Conservation (phyloP, 2,888 invertebrate species). For the Caenorhabditis sp. region DNA sequence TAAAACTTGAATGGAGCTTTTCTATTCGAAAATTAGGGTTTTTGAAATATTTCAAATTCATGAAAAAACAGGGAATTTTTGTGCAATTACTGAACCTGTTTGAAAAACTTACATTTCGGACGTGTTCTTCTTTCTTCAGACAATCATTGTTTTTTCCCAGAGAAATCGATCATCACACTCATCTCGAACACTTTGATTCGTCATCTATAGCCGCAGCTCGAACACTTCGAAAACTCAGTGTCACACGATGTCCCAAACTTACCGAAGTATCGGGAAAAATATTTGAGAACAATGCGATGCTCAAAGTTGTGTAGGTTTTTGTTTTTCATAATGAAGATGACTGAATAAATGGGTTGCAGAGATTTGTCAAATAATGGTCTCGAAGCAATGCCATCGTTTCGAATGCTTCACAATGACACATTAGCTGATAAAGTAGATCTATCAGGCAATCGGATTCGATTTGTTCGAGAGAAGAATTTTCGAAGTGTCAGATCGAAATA, state of each 20-base stretch:
- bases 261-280: conserved; percentile 51
- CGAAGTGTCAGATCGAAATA: conserved; percentile 43
- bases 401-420: conserved; percentile 34
- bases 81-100: too few relatives aligned
- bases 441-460: conserved; percentile 51
- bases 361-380: conserved; percentile 39
- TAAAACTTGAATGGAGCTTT: too few relatives aligned
- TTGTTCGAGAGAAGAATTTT: conserved; percentile 42
- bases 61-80: too few relatives aligned
- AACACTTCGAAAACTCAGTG: conserved; percentile 44
- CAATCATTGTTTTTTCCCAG: conserved; percentile 30
- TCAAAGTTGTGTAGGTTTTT: conserved; percentile 56
- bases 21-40: too few relatives aligned
- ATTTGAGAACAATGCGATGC: conserved; percentile 46
- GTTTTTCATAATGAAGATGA: neutral
- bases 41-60: too few relatives aligned
- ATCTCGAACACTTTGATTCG: conserved; percentile 42
- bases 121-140: too few relatives aligned
- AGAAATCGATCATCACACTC: conserved; percentile 35
- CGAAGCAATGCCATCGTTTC: conserved; percentile 32
- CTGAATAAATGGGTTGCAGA: conserved; percentile 11
- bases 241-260: conserved; percentile 46
- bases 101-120: too few relatives aligned
- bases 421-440: conserved; percentile 36
- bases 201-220: conserved; percentile 23